These are phyloP conservation scores for Prionailurus viverrinus DNA, from an alignment of 2,113 vertebrate genomes.

Conservation along the genomic window DNA sequence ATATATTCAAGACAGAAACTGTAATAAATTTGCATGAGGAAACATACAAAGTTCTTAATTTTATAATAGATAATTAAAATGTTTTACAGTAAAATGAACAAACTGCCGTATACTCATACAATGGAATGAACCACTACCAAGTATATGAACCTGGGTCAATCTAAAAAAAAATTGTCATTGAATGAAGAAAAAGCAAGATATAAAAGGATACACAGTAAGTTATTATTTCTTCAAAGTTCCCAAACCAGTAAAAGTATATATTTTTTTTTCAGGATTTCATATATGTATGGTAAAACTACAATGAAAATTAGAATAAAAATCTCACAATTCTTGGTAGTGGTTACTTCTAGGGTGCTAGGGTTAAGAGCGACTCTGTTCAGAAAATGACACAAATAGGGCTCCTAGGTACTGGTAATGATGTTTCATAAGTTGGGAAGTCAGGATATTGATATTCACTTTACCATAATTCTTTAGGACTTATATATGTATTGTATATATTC, in stretches of 20 bases:
- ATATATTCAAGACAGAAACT: neutral
- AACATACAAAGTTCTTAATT: neutral
- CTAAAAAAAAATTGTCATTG: neutral
- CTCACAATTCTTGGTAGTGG: neutral
- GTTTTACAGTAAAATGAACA: neutral
- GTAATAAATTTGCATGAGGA: neutral
- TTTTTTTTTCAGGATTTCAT: neutral
- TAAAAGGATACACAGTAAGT: neutral
- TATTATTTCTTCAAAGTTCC: neutral
- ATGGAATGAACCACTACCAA: neutral
- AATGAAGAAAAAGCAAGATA: neutral
- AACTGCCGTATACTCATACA: neutral
- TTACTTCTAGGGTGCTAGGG: neutral
- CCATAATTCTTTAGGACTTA: neutral
- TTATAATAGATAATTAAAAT: neutral
- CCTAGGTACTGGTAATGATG: neutral
- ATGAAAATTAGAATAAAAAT: slow-evolving; percentile 3
- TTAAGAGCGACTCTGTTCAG: neutral
- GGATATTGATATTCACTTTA: neutral
- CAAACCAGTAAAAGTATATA: neutral
- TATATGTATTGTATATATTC: neutral
- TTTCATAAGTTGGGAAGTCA: slow-evolving; percentile 1
- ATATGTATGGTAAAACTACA: neutral
- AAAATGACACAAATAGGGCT: neutral
- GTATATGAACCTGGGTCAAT: neutral